A percentile compares a stretch with the other conserved stretches of the same genome.
Conservation (phyloP, 2,797 vertebrate species). For the Notolepis coatsorum region DNA sequence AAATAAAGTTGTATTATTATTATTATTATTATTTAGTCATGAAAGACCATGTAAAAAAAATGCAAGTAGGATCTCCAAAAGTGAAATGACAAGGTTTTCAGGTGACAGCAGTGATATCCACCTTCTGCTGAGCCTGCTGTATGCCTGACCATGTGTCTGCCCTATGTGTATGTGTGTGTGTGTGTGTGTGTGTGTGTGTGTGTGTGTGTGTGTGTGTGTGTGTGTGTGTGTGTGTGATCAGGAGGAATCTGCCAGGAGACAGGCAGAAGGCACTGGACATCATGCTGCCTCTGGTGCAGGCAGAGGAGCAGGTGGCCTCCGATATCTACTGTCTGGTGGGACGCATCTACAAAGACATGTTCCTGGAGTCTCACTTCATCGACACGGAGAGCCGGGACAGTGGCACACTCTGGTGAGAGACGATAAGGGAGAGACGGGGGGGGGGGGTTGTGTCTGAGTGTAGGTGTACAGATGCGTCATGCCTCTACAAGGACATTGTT, state of each 20-base stretch:
- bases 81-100: no score
- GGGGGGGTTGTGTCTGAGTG: no score
- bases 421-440: neutral
- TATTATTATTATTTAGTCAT: no score
- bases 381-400: slow-evolving; percentile 92
- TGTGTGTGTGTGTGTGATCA: slow-evolving; percentile 50
- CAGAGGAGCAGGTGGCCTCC: slow-evolving; percentile 92
- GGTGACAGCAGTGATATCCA: no score
- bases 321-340: slow-evolving; percentile 98
- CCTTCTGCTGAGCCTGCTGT: no score
- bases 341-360: slow-evolving; percentile 96
- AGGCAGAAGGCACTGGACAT: slow-evolving; percentile 93
- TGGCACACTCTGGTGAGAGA: slow-evolving; percentile 88
- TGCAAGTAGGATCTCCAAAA: no score
- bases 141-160: neutral
- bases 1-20: no score
- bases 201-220: slow-evolving; percentile 15
- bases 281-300: slow-evolving; percentile 94
- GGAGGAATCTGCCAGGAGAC: slow-evolving; percentile 93
- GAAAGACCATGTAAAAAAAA: no score
- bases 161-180: neutral
- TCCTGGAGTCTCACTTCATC: slow-evolving; percentile 93
- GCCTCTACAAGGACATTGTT: no score
- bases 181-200: neutral
- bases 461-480: no score